These are phyloP conservation scores for Hesperia comma DNA, from an alignment of 2,888 invertebrate genomes.

Conservation along the genomic window DNA sequence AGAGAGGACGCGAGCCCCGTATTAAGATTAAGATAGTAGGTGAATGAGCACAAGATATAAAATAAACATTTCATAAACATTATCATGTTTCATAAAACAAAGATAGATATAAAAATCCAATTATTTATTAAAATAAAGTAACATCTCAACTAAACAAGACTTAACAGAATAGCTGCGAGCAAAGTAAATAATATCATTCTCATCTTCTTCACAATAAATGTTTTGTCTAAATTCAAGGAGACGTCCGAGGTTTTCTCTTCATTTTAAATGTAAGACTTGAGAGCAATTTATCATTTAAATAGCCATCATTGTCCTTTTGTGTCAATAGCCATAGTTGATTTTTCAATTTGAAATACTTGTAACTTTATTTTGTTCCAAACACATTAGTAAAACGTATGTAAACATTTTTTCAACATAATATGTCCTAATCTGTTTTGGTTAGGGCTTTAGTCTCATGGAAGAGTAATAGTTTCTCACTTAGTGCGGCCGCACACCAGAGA, in stretches of 20 bases:
- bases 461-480: too few species aligned
- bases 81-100: background rate
- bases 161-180: background rate
- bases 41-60: too few species aligned
- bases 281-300: slow-evolving; percentile 23
- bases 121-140: background rate
- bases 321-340: slow-evolving; percentile 25
- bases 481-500: too few species aligned
- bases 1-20: too few species aligned
- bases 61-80: too few species aligned
- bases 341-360: slow-evolving; percentile 23
- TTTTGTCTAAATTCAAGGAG: slow-evolving; percentile 13
- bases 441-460: too few species aligned
- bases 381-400: background rate
- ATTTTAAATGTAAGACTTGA: slow-evolving; percentile 8
- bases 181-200: slow-evolving; percentile 9
- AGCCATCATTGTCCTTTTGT: slow-evolving; percentile 12
- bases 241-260: slow-evolving; percentile 5
- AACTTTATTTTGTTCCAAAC: background rate
- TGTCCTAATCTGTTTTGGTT: too few species aligned
- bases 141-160: background rate
- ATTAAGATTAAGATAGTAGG: too few species aligned
- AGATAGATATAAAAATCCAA: background rate
- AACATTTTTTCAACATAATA: too few species aligned
- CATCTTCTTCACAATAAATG: slow-evolving; percentile 6